Evolutionary conservation across 2,797 vertebrate genomes (phyloP).

Genomic region (Gobionotothen gibberifrons): DNA sequence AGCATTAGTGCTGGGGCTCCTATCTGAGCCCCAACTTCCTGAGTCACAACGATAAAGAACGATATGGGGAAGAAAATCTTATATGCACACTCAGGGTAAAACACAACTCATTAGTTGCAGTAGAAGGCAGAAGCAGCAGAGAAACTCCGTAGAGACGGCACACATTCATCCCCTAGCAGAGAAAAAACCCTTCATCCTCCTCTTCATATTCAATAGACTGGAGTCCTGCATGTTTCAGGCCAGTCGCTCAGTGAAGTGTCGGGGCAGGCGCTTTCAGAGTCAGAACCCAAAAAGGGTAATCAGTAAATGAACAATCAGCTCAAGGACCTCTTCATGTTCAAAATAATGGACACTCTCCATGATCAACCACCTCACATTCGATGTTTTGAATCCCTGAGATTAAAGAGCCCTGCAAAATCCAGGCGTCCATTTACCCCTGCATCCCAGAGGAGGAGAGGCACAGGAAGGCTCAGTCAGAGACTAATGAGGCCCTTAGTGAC

Average conservation of each 20-base stretch:
- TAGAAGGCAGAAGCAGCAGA: conserved; percentile 27
- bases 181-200: conserved; percentile 41
- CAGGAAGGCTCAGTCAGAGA: conserved; percentile 36
- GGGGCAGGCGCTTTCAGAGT: conserved; percentile 16
- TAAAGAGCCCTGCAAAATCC: conserved; percentile 37
- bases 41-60: conserved; percentile 52
- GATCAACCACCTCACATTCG: conserved; percentile 36
- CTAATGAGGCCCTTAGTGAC: conserved; percentile 64
- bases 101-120: conserved; percentile 26
- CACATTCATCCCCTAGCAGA: conserved; percentile 30
- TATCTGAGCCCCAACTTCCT: conserved; percentile 6
- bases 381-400: conserved; percentile 34
- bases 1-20: conserved; percentile 20
- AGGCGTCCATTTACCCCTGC: conserved; percentile 23
- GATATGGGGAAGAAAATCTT: conserved; percentile 31
- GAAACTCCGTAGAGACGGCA: conserved; percentile 15
- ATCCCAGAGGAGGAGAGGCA: conserved; percentile 22
- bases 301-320: conserved; percentile 42
- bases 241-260: conserved; percentile 20
- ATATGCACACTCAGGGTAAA: conserved; percentile 43
- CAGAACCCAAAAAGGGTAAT: conserved; percentile 24
- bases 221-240: conserved; percentile 35
- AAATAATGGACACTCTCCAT: conserved; percentile 33
- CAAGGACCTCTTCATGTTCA: conserved; percentile 26
- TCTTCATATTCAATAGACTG: conserved; percentile 26